Base-by-base conservation (phyloP, 2,888 invertebrate species). In the Laothoe populi region DNA sequence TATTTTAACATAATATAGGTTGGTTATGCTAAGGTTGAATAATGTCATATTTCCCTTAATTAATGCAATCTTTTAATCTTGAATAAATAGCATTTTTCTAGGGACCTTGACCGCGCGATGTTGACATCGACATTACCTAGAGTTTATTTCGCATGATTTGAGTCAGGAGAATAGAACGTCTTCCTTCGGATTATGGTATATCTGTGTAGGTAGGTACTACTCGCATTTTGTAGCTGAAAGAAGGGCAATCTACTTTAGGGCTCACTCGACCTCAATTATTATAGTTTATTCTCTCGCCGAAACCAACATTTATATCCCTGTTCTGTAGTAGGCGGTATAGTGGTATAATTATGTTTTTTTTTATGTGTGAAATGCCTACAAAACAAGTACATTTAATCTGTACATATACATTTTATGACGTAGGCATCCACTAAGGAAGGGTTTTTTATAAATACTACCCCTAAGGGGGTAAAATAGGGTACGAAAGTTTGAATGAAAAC, bases 241-340 rank as follows among this genome's bases (percentile, higher is more conserved):
- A 16, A n/a, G 31, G 26, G 26, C 49, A 26, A 46, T 46, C 23
- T 38, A 31, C 26, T 49, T 49, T 8, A 8, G 31, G 19, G 26
- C 49, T 49, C 26, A 49, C 49, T 26, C 49, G 49, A 26, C 49
- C 49, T 49, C 49, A 49, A 26, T 49, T 49, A 49, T 31, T 31
- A 21, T 49, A 23, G 46, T 24, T 46, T 49, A 49, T 49, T 49
- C 26, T 16, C 49, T 49, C 31, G 16, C 16, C 49, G n/a, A 16
- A 49, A 49, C 16, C 16, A 31, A 16, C n/a, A 49, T 46, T 46
- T 46, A 49, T 49, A 13, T 49, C n/a, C n/a, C 16, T 23, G 23
- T 10, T 11, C 46, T 23, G 23, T 46, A 46, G 26, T 26, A 26
- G 26, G 48, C n/a, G 16, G 42, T 42, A n/a, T 42, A n/a, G 3